phyloP scores from a whole-genome alignment of 2,888 invertebrate genomes.

The Galerucella nymphaeae region DNA sequence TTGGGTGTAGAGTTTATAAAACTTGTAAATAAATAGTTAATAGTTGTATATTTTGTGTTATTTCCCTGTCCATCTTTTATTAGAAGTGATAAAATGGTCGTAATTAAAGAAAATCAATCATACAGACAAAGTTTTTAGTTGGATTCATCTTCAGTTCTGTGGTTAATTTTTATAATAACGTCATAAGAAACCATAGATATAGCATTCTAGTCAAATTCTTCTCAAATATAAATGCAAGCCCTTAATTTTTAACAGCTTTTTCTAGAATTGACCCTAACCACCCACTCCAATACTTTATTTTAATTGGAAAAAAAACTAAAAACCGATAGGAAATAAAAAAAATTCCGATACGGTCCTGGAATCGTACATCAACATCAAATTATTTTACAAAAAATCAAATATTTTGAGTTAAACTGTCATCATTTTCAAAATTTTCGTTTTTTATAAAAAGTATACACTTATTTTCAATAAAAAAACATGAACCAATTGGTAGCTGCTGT shows the following conservation, averaged over 20 bases:
- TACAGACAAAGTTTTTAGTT: too few relatives aligned
- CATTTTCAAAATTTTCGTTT: constrained; percentile 5
- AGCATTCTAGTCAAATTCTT: too few relatives aligned
- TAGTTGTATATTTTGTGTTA: constrained; percentile 18
- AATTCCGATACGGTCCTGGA: neutral
- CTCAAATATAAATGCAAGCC: too few relatives aligned
- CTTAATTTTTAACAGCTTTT: too few relatives aligned
- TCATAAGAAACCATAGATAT: too few relatives aligned
- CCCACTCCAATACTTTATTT: too few relatives aligned
- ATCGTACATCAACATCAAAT: neutral
- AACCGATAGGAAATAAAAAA: neutral
- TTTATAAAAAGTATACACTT: neutral
- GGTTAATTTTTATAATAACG: too few relatives aligned
- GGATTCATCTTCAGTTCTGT: too few relatives aligned
- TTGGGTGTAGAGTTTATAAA: constrained; percentile 66
- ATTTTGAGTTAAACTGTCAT: neutral
- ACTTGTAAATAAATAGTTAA: constrained; percentile 34
- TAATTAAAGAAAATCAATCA: too few relatives aligned
- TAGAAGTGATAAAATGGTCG: too few relatives aligned
- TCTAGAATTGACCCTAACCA: too few relatives aligned
- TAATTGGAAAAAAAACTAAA: neutral
- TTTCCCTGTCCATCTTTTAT: neutral
- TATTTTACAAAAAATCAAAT: neutral
- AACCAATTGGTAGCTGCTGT: neutral
- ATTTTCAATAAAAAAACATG: neutral